These are phyloP conservation scores for Mustela lutreola DNA, from an alignment of 2,113 vertebrate species.

Conservation along the genomic window DNA sequence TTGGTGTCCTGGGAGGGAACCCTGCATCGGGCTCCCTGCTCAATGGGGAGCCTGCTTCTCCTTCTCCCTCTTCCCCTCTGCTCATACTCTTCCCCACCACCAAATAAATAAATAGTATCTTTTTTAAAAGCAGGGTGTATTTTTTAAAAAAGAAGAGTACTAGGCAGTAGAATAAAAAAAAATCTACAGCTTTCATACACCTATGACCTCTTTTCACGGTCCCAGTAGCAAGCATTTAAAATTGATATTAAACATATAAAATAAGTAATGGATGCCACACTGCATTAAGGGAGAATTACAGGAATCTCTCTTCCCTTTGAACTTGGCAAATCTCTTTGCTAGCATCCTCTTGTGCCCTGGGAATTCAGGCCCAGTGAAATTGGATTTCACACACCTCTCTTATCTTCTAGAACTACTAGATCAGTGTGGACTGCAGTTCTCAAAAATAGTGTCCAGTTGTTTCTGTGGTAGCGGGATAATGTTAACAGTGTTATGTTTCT, in stretches of 20 bases:
- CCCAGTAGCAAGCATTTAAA: conserved; percentile 1
- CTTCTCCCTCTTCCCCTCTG: background rate
- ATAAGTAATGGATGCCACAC: background rate
- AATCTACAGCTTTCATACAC: background rate
- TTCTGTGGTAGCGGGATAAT: background rate
- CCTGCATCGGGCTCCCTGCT: no score
- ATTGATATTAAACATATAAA: background rate
- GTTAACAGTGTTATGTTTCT: background rate
- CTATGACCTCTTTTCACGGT: background rate
- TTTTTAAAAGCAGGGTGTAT: background rate
- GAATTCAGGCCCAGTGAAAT: background rate
- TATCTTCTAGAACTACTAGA: background rate
- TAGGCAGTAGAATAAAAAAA: background rate
- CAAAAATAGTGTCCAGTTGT: background rate
- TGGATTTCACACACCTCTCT: background rate
- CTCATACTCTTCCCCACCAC: background rate
- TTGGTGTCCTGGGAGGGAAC: background rate
- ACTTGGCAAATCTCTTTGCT: background rate
- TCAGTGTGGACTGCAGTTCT: background rate
- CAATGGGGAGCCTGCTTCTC: background rate
- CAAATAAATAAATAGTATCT: background rate
- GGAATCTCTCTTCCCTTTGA: conserved; percentile 15
- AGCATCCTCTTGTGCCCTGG: background rate
- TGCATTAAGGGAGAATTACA: background rate
- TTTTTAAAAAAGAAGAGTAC: background rate